Evolutionary conservation across 2,888 invertebrate genomes (phyloP), one percentile per base, ranked within the genome.

Genomic region (Cheilosia urbana): DNA sequence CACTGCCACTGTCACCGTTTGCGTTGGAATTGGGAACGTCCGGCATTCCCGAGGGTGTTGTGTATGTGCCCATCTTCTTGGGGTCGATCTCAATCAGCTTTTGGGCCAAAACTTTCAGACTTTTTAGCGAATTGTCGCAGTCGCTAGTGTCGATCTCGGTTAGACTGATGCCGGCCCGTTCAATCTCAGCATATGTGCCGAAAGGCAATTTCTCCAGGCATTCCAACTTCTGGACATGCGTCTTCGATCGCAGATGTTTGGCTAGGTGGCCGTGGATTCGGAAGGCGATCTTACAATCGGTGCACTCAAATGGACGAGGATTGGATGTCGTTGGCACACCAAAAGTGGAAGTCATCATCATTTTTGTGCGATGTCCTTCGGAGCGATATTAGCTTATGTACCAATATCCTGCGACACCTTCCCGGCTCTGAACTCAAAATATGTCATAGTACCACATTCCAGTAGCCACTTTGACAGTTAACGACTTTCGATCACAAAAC

Each of bases 121-220:
- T 98, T 89, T 96, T 96, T 88, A 98, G 94, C 82, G 98, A 98
- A 93, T 97, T 97, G 91, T 98, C 98, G 93, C 98, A 98, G 93
- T 98, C 98, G 65, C 98, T 97, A 2, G 98, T 98, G 91, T 99
- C 98, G 89, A 99, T 98, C 91, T 98, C 98, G 80, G 97, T 97
- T 88, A 98, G 94, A 92, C 97, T 96, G 85, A 96, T 95, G 87
- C 97, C 97, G 49, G 96, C 97, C 60, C 98, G 94, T 93, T 98
- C 98, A 90, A 99, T 96, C 93, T 98, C 97, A 11, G 98, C 97
- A 91, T 98, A 98, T 55, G 98, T 96, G 69, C 98, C 98, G 90
- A 97, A 97, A 0, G 98, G 98, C 88, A 99, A 93, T 92, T 98
- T 98, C 76, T 97, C 97, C 87, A 98, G 93, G 91, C 97, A 97